Conservation (phyloP, 2,797 vertebrate species). For the Gymnocypris eckloni region DNA sequence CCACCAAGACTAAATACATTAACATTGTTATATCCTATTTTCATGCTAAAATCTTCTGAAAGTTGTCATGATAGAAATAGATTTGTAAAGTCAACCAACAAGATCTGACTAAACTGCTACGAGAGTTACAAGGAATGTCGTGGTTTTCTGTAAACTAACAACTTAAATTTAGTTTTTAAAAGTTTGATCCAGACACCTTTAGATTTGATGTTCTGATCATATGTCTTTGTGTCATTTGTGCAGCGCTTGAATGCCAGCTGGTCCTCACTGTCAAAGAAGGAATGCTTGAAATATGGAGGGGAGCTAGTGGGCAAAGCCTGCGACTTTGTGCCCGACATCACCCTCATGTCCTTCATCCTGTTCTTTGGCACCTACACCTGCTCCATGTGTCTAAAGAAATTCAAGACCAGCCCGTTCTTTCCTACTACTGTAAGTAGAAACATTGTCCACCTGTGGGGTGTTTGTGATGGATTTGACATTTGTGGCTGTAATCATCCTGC, state of each 20-base stretch:
- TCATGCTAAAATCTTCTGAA: too few relatives aligned
- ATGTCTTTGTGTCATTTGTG: slow-evolving; percentile 47
- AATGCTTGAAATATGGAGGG: slow-evolving; percentile 88
- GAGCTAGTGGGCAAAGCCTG: slow-evolving; percentile 87
- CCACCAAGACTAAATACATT: too few relatives aligned
- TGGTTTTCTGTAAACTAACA: background rate
- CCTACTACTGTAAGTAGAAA: slow-evolving; percentile 90
- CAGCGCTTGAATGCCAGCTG: slow-evolving; percentile 83
- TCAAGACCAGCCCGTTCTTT: slow-evolving; percentile 95
- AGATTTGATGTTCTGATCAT: background rate
- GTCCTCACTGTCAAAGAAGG: slow-evolving; percentile 83
- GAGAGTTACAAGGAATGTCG: background rate
- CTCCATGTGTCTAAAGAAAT: slow-evolving; percentile 97
- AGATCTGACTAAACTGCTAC: background rate
- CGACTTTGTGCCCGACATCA: slow-evolving; percentile 89
- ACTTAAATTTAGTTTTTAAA: background rate
- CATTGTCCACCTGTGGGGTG: background rate
- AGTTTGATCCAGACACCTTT: background rate
- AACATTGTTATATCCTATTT: too few relatives aligned
- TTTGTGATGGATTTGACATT: background rate
- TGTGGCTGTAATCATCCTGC: background rate
- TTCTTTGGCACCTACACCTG: slow-evolving; percentile 96
- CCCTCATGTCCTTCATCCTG: slow-evolving; percentile 96
- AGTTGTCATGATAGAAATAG: too few relatives aligned
- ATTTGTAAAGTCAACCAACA: background rate